Conservation (phyloP, 1,140 invertebrate species). For the Micrasema longulum region DNA sequence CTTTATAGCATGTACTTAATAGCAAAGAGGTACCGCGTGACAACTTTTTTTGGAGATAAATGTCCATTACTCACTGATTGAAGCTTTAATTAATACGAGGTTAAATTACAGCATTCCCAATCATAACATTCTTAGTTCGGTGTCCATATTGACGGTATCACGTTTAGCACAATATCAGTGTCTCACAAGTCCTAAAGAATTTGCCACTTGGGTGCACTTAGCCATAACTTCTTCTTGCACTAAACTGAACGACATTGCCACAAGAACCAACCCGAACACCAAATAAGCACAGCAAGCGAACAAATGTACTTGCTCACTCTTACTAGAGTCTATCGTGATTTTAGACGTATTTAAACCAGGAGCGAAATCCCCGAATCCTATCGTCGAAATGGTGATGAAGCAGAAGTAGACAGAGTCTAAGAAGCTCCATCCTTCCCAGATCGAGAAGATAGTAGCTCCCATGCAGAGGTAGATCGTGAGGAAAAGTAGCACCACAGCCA, state of each 20-base stretch:
- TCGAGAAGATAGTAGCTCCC: constrained; percentile 78
- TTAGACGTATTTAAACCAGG: constrained; percentile 71
- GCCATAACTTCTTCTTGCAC: constrained; percentile 90
- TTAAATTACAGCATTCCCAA: constrained; percentile 58
- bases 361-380: constrained; percentile 87
- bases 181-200: constrained; percentile 68
- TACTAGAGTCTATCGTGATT: constrained; percentile 69
- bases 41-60: no score
- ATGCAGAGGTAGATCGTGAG: constrained; percentile 78
- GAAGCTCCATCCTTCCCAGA: constrained; percentile 82
- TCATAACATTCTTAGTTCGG: constrained; percentile 68
- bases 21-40: no score
- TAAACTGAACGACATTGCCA: constrained; percentile 93
- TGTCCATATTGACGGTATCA: constrained; percentile 66
- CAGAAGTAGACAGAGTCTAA: constrained; percentile 89
- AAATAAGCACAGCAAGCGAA: constrained; percentile 89
- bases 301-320: constrained; percentile 76
- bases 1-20: no score
- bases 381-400: constrained; percentile 88
- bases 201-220: constrained; percentile 77
- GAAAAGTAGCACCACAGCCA: constrained; percentile 77
- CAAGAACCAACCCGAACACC: constrained; percentile 86
- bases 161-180: constrained; percentile 69
- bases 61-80: no score
- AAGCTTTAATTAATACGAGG: background rate